Evolutionary conservation across 1,140 invertebrate species (phyloP).

Genomic region (Lethocerus indicus): DNA sequence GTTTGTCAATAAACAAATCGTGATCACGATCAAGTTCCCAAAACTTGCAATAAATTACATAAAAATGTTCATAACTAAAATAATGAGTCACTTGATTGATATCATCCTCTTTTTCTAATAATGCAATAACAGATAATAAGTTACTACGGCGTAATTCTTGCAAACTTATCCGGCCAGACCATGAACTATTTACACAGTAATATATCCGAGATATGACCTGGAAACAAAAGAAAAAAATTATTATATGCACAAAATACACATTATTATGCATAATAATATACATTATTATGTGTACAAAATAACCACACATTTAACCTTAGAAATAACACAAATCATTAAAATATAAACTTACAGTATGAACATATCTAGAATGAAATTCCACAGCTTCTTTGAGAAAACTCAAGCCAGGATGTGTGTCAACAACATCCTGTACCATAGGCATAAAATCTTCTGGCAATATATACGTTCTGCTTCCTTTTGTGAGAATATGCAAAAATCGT

Average conservation of each 20-base stretch:
- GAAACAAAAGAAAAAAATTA: constrained; percentile 19
- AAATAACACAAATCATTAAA: background rate
- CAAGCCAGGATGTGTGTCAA: constrained; percentile 97
- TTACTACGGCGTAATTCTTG: constrained; percentile 84
- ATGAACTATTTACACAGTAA: constrained; percentile 94
- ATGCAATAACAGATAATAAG: constrained; percentile 55
- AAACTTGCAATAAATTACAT: constrained; percentile 99
- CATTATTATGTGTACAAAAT: constrained; percentile 1
- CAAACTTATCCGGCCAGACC: constrained; percentile 84
- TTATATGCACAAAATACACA: background rate
- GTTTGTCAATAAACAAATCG: constrained; percentile 88
- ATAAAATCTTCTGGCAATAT: constrained; percentile 77
- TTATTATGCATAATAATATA: background rate
- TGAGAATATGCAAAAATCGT: constrained; percentile 75
- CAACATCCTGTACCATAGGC: constrained; percentile 88
- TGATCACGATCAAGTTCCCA: constrained; percentile 99
- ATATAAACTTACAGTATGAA: constrained; percentile 66
- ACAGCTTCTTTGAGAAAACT: constrained; percentile 92
- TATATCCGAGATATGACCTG: constrained; percentile 95
- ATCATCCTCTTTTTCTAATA: constrained; percentile 82
- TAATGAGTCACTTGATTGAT: constrained; percentile 96
- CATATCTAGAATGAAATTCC: constrained; percentile 97
- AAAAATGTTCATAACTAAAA: constrained; percentile 99
- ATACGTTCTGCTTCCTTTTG: constrained; percentile 35
- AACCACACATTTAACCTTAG: background rate